A percentile compares a stretch with the other conserved stretches of the same genome.
Conservation (phyloP, 2,888 invertebrate genomes). For the Adela reaumurella region DNA sequence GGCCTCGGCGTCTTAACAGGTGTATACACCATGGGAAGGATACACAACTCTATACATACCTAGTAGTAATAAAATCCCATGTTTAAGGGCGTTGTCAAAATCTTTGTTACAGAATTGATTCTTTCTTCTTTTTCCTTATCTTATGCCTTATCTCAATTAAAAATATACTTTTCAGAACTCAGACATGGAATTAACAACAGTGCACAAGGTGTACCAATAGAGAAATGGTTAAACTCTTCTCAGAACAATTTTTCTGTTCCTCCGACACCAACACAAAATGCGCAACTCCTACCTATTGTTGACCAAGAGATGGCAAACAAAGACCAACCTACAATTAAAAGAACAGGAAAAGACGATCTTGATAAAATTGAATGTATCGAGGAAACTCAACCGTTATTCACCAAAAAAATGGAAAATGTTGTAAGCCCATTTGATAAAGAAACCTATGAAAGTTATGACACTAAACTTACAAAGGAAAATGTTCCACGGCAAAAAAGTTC, state of each 20-base stretch:
- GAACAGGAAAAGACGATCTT: slow-evolving; percentile 33
- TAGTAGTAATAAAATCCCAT: too few species aligned
- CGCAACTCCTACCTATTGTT: background rate
- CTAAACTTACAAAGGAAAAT: slow-evolving; percentile 23
- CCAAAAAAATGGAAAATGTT: slow-evolving; percentile 23
- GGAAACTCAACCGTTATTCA: slow-evolving; percentile 21
- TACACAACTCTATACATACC: too few species aligned
- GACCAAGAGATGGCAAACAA: background rate
- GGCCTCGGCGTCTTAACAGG: too few species aligned
- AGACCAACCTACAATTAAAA: background rate
- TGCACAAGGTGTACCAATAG: too few species aligned
- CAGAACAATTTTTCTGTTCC: slow-evolving; percentile 41
- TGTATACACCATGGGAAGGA: too few species aligned
- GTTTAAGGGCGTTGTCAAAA: too few species aligned
- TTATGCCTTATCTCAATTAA: too few species aligned
- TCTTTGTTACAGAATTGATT: too few species aligned
- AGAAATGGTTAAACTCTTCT: slow-evolving; percentile 37
- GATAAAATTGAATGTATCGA: slow-evolving; percentile 39
- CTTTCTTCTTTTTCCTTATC: too few species aligned
- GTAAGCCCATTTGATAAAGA: slow-evolving; percentile 29
- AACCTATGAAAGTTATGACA: slow-evolving; percentile 24
- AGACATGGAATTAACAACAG: too few species aligned
- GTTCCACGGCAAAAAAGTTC: slow-evolving; percentile 30
- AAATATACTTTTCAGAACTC: too few species aligned
- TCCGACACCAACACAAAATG: slow-evolving; percentile 9